phyloP scores from a whole-genome alignment of 2,113 vertebrate species.

The Chunga burmeisteri region DNA sequence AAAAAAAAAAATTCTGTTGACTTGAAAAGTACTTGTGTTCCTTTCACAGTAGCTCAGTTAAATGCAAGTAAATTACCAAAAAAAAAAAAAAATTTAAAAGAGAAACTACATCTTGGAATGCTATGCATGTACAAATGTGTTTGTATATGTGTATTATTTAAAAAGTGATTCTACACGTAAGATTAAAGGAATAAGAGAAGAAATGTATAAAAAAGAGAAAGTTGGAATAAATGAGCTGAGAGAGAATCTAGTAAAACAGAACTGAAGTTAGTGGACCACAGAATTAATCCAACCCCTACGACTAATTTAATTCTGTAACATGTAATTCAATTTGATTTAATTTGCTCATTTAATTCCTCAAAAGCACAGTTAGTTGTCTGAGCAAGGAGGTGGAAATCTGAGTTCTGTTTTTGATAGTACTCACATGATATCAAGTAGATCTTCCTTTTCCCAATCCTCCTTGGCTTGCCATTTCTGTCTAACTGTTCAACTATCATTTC shows the following conservation, averaged over 20 bases:
- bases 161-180: neutral
- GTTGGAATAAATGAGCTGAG: neutral
- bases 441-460: neutral
- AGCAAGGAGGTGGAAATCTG: neutral
- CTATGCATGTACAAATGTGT: neutral
- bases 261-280: neutral
- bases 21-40: neutral
- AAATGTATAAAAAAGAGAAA: neutral
- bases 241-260: neutral
- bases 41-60: neutral
- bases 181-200: neutral
- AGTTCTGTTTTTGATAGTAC: neutral
- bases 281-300: neutral
- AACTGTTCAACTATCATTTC: neutral
- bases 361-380: neutral
- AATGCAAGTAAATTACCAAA: neutral
- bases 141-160: neutral
- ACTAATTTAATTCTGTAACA: neutral
- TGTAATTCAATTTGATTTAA: neutral
- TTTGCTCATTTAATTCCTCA: neutral
- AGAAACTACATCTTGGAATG: neutral
- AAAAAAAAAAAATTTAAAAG: neutral
- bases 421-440: neutral
- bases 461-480: neutral
- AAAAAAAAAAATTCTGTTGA: neutral